A percentile compares a stretch with the other conserved stretches of the same genome.
These are phyloP conservation scores for Neodiprion pinetum DNA, from an alignment of 1,140 invertebrate genomes.

Conservation along the genomic window DNA sequence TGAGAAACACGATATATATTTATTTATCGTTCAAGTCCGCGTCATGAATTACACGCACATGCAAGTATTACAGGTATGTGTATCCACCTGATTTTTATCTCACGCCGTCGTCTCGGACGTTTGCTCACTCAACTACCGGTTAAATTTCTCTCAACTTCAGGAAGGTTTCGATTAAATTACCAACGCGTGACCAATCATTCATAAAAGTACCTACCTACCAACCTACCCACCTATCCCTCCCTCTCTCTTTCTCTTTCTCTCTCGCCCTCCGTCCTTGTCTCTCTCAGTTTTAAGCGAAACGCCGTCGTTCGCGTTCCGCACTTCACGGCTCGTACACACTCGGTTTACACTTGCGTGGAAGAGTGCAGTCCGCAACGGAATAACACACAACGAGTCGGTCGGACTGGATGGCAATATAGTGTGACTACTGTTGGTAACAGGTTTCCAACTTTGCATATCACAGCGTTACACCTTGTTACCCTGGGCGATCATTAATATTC, in stretches of 20 bases:
- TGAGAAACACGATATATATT: too few species aligned
- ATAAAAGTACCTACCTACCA: not conserved
- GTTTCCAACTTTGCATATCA: slow-evolving; percentile 7
- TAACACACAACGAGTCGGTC: not conserved
- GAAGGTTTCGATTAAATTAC: not conserved
- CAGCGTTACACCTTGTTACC: slow-evolving; percentile 6
- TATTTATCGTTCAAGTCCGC: too few species aligned
- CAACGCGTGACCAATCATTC: slow-evolving; percentile 2
- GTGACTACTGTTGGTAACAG: slow-evolving; percentile 3
- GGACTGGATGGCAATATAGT: slow-evolving; percentile 2
- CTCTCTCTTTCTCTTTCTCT: too few species aligned
- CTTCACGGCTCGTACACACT: not conserved
- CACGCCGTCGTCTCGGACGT: not conserved
- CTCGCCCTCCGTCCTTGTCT: too few species aligned
- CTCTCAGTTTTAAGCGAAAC: too few species aligned
- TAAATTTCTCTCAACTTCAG: slow-evolving; percentile 3
- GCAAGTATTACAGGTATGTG: too few species aligned
- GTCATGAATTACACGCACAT: too few species aligned
- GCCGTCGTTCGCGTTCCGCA: too few species aligned
- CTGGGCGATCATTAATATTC: slow-evolving; percentile 5
- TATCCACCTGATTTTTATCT: too few species aligned
- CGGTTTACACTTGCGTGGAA: not conserved
- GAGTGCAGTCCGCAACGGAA: not conserved
- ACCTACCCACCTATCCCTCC: too few species aligned
- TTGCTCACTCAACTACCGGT: not conserved